These are phyloP conservation scores for Colossoma macropomum DNA, from an alignment of 2,113 vertebrate genomes.

Conservation along the genomic window DNA sequence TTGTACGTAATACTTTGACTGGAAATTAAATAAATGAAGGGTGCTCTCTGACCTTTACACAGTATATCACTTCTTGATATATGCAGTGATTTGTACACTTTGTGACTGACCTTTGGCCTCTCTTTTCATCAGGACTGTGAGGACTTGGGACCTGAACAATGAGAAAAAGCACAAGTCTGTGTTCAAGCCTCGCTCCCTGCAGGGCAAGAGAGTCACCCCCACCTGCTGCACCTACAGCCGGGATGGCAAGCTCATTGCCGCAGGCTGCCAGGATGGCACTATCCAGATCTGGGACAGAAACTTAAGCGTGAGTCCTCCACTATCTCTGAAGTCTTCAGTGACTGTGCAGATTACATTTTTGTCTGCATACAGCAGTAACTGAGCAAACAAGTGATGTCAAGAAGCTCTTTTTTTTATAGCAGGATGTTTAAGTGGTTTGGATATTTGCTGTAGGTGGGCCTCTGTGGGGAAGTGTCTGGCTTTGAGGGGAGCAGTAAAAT, in stretches of 20 bases:
- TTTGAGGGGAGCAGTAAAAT: background rate
- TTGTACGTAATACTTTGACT: too few species aligned
- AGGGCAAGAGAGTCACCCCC: constrained; percentile 92
- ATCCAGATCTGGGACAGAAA: constrained; percentile 99
- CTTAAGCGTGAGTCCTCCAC: constrained; percentile 84
- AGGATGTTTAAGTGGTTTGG: constrained; percentile 7
- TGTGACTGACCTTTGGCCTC: background rate
- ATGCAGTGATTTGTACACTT: background rate
- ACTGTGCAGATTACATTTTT: background rate
- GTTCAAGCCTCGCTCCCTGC: constrained; percentile 90
- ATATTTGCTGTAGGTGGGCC: background rate
- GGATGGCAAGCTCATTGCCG: constrained; percentile 92
- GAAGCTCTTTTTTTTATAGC: constrained; percentile 2
- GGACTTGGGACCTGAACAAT: constrained; percentile 92
- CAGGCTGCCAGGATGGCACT: constrained; percentile 94
- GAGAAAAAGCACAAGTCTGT: constrained; percentile 92
- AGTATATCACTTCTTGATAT: background rate
- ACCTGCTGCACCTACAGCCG: constrained; percentile 93
- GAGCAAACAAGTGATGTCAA: background rate
- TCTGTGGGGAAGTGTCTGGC: background rate
- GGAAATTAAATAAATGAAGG: too few species aligned
- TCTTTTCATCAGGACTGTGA: constrained; percentile 84
- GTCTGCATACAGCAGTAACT: background rate
- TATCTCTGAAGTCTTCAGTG: background rate
- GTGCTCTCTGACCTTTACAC: too few species aligned